Conservation (phyloP, 2,113 vertebrate species). For the Mesitornis unicolor region DNA sequence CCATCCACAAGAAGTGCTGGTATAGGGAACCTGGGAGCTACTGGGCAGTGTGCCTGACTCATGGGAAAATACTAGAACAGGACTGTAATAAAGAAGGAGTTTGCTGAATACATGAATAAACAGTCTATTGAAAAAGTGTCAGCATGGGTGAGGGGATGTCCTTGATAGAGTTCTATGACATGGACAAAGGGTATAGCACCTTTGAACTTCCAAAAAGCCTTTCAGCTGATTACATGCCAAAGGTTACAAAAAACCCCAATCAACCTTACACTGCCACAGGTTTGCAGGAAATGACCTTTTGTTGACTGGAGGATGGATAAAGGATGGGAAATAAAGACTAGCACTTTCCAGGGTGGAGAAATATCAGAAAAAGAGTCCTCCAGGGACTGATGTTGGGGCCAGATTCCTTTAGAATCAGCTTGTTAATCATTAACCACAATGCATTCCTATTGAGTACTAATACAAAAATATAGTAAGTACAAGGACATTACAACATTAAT, state of each 20-base stretch:
- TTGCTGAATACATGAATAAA: not conserved
- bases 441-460: not conserved
- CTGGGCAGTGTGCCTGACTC: not conserved
- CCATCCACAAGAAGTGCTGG: not conserved
- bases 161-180: not conserved
- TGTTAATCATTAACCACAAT: not conserved
- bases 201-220: not conserved
- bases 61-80: not conserved
- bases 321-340: not conserved
- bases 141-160: not conserved
- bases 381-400: not conserved
- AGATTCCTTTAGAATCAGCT: not conserved
- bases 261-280: not conserved
- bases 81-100: not conserved
- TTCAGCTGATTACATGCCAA: not conserved
- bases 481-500: not conserved
- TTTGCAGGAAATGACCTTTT: not conserved
- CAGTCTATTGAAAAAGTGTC: not conserved
- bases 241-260: not conserved
- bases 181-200: not conserved
- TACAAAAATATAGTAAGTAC: not conserved
- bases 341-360: not conserved
- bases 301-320: not conserved
- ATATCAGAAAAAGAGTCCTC: not conserved
- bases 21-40: not conserved